Evolutionary conservation across 2,113 vertebrate genomes (phyloP).

Genomic region (Calidris pugnax): DNA sequence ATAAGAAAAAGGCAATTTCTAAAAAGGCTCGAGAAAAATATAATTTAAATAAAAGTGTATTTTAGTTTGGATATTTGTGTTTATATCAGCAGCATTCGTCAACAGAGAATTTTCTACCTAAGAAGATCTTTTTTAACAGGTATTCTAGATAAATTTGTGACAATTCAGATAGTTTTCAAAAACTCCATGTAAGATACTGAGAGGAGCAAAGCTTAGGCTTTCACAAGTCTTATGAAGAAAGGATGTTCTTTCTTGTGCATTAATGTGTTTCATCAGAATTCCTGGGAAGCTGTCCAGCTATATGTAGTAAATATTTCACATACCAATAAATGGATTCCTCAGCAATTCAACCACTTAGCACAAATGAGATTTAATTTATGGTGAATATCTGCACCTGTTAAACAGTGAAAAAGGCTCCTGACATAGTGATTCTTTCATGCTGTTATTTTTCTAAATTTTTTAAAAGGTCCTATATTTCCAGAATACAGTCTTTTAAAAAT

Average conservation of each 20-base stretch:
- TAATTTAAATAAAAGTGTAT: not conserved
- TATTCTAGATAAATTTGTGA: not conserved
- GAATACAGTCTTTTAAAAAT: not conserved
- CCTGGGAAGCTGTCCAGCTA: not conserved
- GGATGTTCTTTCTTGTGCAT: not conserved
- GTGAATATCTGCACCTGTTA: constrained; percentile 41
- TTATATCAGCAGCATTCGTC: not conserved
- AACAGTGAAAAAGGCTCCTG: not conserved
- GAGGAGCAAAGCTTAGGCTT: not conserved
- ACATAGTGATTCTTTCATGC: not conserved
- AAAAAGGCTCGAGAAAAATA: not conserved
- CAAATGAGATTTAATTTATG: constrained; percentile 18
- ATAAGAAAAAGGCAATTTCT: not conserved
- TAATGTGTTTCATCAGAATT: constrained; percentile 19
- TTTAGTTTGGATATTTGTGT: not conserved
- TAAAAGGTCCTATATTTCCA: not conserved
- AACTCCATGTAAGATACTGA: not conserved
- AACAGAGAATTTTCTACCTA: not conserved
- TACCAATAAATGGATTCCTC: constrained; percentile 26
- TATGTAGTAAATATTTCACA: constrained; percentile 36
- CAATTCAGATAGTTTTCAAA: not conserved
- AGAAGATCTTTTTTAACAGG: not conserved
- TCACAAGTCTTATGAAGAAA: not conserved
- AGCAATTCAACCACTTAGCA: constrained; percentile 22
- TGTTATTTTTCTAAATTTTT: not conserved